Conservation (phyloP, 2,113 vertebrate genomes). For the Thinocorus orbignyianus region DNA sequence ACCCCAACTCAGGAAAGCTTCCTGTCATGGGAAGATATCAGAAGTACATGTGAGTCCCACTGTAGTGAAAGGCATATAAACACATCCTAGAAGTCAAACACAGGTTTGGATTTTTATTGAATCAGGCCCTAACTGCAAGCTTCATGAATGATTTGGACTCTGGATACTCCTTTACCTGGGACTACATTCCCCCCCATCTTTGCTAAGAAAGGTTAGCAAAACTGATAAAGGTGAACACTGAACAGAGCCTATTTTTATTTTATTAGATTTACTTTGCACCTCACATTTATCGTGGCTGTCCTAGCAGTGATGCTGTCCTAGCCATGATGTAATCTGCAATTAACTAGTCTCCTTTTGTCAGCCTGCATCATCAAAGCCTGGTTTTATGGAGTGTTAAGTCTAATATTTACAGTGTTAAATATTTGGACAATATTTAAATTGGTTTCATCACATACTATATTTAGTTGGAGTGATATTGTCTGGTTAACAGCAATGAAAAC, state of each 20-base stretch:
- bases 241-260: constrained; percentile 35
- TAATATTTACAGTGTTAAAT: constrained; percentile 72
- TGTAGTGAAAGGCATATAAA: not conserved
- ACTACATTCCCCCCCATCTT: not conserved
- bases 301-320: constrained; percentile 52
- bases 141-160: not conserved
- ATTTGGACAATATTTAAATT: constrained; percentile 71
- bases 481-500: constrained; percentile 70
- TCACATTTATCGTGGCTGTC: constrained; percentile 54
- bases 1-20: not conserved
- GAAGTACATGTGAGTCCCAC: not conserved
- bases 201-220: constrained; percentile 24
- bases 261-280: constrained; percentile 62
- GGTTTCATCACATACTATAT: constrained; percentile 70
- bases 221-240: constrained; percentile 48
- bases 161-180: not conserved
- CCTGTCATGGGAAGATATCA: not conserved
- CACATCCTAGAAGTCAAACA: not conserved
- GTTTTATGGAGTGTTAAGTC: constrained; percentile 68
- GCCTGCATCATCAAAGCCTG: constrained; percentile 66
- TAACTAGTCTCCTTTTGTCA: constrained; percentile 72
- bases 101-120: not conserved
- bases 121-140: not conserved
- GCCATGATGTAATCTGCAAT: constrained; percentile 72
- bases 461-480: constrained; percentile 68